Base-by-base conservation (phyloP, 2,113 vertebrate genomes). In the Promerops cafer region DNA sequence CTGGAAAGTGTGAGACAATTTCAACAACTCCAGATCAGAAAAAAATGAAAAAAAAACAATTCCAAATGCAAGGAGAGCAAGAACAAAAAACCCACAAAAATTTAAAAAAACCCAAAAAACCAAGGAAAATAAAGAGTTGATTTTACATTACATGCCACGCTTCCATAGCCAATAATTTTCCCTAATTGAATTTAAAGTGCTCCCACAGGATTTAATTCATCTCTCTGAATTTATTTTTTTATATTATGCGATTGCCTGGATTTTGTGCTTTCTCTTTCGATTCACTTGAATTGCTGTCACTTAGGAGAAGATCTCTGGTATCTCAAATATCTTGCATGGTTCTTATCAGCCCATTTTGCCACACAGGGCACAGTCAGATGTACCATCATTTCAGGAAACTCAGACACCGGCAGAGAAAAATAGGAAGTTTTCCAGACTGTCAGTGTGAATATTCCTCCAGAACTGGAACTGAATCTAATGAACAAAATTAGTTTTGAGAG, bases 401-500 rank as follows among this genome's bases (percentile, higher is more conserved):
- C 44, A 35, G 47, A 35, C 53, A 66, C 12, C 1, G 0, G 33
- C 5, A 72, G 50, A 89, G 59, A 91, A 95, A 96, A 94, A 91
- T 42, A 93, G 85, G 61, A 96, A 91, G 59, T 70, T 84, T 83
- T 27, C 31, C 49, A 84, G 24, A 30, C 8, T 20, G 11, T 14
- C 19, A 13, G 3, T 27, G 23, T 56, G 56, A 81, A 45, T 86
- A 85, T 88, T 86, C 24, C 26, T 63, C 44, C 72, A 78, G 91
- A 95, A 96, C 64, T 94, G 83, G 94, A 97, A 97, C 83, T 63
- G 86, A 96, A 94, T 76, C 63, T 76, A 37, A 77, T 11, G 50
- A 71, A 50, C 17, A 47, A 72, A 72, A 83, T 63, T 33, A 24
- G 22, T 96, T 89, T 79, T 93, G 87, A 66, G 56, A 88, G 83